phyloP scores from a whole-genome alignment of 2,888 invertebrate species.

The Noctua comes region DNA sequence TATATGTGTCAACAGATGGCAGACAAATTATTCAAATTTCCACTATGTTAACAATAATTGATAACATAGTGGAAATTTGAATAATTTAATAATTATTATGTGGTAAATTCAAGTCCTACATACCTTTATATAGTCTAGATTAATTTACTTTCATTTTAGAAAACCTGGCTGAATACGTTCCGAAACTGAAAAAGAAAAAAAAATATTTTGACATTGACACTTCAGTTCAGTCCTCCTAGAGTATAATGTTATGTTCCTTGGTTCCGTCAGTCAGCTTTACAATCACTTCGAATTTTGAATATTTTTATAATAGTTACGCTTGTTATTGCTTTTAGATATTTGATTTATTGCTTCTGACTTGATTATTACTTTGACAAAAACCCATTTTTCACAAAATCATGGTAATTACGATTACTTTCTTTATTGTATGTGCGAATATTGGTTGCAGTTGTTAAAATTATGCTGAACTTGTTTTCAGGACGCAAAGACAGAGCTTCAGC shows the following conservation, averaged over 20 bases:
- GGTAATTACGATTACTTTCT: neutral
- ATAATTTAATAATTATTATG: no score
- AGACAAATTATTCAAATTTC: neutral
- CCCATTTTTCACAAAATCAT: neutral
- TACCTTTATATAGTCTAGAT: no score
- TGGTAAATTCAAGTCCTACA: no score
- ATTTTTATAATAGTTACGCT: neutral
- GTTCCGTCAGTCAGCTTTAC: no score
- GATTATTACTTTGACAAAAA: neutral
- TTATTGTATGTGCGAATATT: neutral
- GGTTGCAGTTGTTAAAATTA: neutral
- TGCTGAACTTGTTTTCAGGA: slow-evolving; percentile 71
- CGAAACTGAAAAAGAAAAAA: neutral
- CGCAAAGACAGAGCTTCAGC: slow-evolving; percentile 80
- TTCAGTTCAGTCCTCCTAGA: neutral
- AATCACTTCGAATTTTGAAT: slow-evolving; percentile 29
- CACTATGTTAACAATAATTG: no score
- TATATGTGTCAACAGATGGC: slow-evolving; percentile 23
- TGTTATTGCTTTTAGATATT: slow-evolving; percentile 4
- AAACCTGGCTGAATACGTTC: neutral
- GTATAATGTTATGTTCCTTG: no score
- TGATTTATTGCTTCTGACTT: slow-evolving; percentile 1
- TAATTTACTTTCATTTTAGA: neutral
- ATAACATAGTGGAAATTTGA: no score
- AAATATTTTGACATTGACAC: slow-evolving; percentile 19